phyloP scores from a whole-genome alignment of 2,888 invertebrate species.

The Pilophorus perplexus region DNA sequence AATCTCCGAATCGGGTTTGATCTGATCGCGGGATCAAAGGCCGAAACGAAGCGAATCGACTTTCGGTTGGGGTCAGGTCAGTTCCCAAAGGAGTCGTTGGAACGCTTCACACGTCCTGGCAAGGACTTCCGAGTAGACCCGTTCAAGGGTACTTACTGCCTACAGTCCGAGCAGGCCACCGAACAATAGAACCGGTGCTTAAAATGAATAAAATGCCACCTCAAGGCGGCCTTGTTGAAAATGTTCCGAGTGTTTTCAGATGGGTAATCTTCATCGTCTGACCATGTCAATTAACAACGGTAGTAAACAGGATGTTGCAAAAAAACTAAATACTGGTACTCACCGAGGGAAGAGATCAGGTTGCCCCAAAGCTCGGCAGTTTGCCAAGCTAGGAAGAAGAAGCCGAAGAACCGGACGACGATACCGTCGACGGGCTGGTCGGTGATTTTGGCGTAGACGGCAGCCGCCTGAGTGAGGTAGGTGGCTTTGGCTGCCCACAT shows the following conservation, averaged over 20 bases:
- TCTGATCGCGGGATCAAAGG: no score
- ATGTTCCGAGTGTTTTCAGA: no score
- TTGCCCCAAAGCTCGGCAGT: slow-evolving; percentile 96
- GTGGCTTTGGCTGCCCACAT: slow-evolving; percentile 99
- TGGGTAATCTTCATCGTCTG: no score
- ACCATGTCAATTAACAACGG: no score
- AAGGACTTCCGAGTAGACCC: slow-evolving; percentile 35
- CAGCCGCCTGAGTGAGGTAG: slow-evolving; percentile 91
- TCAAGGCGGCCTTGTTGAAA: background rate
- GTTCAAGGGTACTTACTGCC: slow-evolving; percentile 13
- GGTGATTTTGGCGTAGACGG: slow-evolving; percentile 83
- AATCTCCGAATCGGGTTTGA: no score
- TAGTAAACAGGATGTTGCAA: no score
- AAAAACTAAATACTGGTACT: slow-evolving; percentile 52
- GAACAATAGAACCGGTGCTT: slow-evolving; percentile 14
- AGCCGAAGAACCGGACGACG: slow-evolving; percentile 94
- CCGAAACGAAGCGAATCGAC: background rate
- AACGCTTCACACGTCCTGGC: slow-evolving; percentile 20
- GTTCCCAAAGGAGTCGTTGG: background rate
- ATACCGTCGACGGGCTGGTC: slow-evolving; percentile 86
- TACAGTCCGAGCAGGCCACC: slow-evolving; percentile 21
- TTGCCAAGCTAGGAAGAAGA: slow-evolving; percentile 98
- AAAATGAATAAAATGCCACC: slow-evolving; percentile 24
- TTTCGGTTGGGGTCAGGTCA: slow-evolving; percentile 7
- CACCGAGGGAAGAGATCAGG: slow-evolving; percentile 86